Base-by-base conservation (phyloP, 2,113 vertebrate species). In the Mungos mungo region DNA sequence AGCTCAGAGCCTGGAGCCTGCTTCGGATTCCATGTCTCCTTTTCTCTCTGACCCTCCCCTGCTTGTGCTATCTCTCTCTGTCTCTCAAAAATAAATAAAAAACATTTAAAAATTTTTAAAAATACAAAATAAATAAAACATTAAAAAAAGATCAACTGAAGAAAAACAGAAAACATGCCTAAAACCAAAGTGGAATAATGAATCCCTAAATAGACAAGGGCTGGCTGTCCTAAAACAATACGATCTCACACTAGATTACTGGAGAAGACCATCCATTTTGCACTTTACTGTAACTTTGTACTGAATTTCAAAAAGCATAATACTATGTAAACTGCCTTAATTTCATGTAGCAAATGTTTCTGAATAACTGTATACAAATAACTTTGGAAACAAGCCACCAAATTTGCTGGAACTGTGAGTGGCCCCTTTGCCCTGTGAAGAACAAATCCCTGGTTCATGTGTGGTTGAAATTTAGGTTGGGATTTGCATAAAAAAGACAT, bases 401-500 rank as follows among this genome's bases (percentile, higher is more conserved):
- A 9, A 86, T 82, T n/a, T 92, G 84, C 41, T 72, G 84, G 57
- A 85, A 93, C 33, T 21, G 21, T 76, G 27, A 96, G 63, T 13
- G 8, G 27, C 1, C 82, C 86, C 76, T 84, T 50, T 66, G 71
- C 23, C 50, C 54, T 76, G 29, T n/a, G 45, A 82, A 83, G 89
- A 93, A 91, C 45, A 33, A 88, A 96, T 38, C 27, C 63, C n/a
- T 90, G 45, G 50, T 57, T 95, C 57, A 81, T 63, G 41, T 80
- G 35, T 65, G 72, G 50, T 35, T 60, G 57, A 85, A 88, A 91
- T 92, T 92, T 31, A 83, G 86, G 65, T 65, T 79, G 47, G 74
- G 47, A 85, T 65, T 88, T 94, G 65, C 71, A 94, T 79, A 85
- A 88, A 50, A 2, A 95, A 96, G 57, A 72, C 35, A 72, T 57